These are phyloP conservation scores for Cherax destructor DNA, from an alignment of 1,140 invertebrate genomes.

Conservation along the genomic window DNA sequence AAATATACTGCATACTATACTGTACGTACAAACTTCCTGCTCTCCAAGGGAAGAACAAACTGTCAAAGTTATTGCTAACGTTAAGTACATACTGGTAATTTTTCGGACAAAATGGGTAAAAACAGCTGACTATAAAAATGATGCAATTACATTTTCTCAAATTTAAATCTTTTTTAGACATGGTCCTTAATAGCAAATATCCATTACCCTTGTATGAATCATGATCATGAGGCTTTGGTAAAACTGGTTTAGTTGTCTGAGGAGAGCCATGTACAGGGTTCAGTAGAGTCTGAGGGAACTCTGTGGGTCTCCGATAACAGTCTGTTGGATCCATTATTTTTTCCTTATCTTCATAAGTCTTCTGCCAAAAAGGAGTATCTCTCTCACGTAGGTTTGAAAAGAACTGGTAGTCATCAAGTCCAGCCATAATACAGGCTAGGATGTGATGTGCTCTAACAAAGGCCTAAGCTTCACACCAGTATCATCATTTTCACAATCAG, in stretches of 20 bases:
- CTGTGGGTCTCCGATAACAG: constrained; percentile 54
- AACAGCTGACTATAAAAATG: too few species aligned
- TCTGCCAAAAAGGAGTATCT: constrained; percentile 71
- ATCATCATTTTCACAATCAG: not conserved
- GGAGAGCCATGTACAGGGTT: constrained; percentile 39
- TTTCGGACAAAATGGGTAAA: too few species aligned
- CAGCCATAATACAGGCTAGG: constrained; percentile 45
- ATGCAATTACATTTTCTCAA: too few species aligned
- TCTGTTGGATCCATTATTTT: constrained; percentile 12
- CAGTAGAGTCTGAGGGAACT: constrained; percentile 55
- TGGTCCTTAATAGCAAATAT: too few species aligned
- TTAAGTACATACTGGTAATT: too few species aligned
- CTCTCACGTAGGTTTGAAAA: constrained; percentile 67
- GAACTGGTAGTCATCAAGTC: constrained; percentile 71
- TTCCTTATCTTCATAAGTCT: constrained; percentile 40
- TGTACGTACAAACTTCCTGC: too few species aligned
- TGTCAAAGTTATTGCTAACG: too few species aligned
- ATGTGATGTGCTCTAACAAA: not conserved
- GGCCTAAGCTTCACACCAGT: not conserved
- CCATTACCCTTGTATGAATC: constrained; percentile 19
- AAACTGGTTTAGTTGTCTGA: constrained; percentile 1
- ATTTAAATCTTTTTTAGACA: too few species aligned
- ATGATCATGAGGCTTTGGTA: constrained; percentile 13
- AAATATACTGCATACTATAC: too few species aligned
- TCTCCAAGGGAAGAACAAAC: too few species aligned